These are phyloP conservation scores for Oscheius sp. DNA, from an alignment of 2,888 invertebrate genomes.

Conservation along the genomic window DNA sequence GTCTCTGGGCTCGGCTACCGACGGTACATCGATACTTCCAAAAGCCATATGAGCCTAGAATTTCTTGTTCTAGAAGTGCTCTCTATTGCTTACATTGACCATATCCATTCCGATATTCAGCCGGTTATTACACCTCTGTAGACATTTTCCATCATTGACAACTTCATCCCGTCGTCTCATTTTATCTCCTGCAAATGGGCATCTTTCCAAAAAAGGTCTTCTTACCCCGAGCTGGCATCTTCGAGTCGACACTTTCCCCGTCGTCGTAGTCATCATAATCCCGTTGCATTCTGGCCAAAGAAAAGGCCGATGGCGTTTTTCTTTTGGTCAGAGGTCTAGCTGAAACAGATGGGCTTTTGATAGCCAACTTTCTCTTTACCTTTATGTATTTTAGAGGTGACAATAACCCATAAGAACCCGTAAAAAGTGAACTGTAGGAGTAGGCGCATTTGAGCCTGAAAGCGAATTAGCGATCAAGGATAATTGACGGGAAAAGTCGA, in stretches of 20 bases:
- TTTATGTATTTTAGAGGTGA: slow-evolving; percentile 16
- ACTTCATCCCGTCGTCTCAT: slow-evolving; percentile 57
- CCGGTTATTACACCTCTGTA: slow-evolving; percentile 67
- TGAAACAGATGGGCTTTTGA: neutral
- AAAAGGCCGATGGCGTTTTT: slow-evolving; percentile 51
- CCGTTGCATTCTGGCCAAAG: slow-evolving; percentile 53
- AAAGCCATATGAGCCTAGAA: slow-evolving; percentile 71
- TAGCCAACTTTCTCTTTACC: neutral
- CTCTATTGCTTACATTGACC: slow-evolving; percentile 66
- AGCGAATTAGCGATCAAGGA: neutral
- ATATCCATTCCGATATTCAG: slow-evolving; percentile 71
- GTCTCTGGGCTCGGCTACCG: slow-evolving; percentile 66
- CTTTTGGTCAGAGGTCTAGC: slow-evolving; percentile 44
- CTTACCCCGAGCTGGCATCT: neutral
- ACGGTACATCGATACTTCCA: slow-evolving; percentile 71
- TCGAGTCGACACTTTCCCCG: slow-evolving; percentile 21
- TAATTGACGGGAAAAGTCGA: neutral
- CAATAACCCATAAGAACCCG: neutral
- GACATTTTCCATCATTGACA: slow-evolving; percentile 67
- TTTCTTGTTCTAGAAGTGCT: neutral
- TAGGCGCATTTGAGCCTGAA: slow-evolving; percentile 1
- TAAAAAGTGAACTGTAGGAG: neutral
- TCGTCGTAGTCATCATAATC: slow-evolving; percentile 53
- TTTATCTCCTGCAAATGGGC: neutral
- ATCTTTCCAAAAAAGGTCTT: neutral